Percentiles rank a stretch among this genome's conserved stretches.
These are phyloP conservation scores for Diplolepis rosae DNA, from an alignment of 2,888 invertebrate species.

Conservation along the genomic window DNA sequence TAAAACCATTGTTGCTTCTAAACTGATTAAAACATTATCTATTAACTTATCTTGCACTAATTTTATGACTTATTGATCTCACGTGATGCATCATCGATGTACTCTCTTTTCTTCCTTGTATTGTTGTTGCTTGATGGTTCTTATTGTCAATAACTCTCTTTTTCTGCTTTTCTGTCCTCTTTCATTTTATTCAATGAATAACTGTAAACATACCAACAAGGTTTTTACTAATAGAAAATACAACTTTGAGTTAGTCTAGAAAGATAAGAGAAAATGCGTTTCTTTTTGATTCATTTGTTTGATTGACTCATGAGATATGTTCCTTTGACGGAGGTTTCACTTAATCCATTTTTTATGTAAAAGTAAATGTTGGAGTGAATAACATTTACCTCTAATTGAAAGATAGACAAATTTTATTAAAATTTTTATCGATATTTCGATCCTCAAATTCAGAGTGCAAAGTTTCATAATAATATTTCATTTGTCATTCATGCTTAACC, in stretches of 20 bases:
- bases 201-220: background rate
- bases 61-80: background rate
- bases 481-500: background rate
- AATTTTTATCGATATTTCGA: no score
- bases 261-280: no score
- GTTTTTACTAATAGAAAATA: background rate
- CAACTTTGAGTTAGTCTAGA: no score
- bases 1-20: slow-evolving; percentile 14
- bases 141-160: background rate
- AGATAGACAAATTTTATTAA: no score
- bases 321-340: no score
- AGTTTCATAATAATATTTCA: background rate
- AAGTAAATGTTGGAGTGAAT: no score
- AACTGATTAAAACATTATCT: background rate
- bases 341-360: no score
- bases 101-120: slow-evolving; percentile 25
- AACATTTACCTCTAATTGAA: no score
- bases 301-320: no score
- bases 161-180: slow-evolving; percentile 11
- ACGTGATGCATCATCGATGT: slow-evolving; percentile 18
- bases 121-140: slow-evolving; percentile 24
- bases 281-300: background rate
- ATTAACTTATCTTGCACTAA: background rate
- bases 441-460: background rate
- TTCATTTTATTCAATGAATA: background rate